phyloP scores from a whole-genome alignment of 2,797 vertebrate species.

The Gallinago stenura region DNA sequence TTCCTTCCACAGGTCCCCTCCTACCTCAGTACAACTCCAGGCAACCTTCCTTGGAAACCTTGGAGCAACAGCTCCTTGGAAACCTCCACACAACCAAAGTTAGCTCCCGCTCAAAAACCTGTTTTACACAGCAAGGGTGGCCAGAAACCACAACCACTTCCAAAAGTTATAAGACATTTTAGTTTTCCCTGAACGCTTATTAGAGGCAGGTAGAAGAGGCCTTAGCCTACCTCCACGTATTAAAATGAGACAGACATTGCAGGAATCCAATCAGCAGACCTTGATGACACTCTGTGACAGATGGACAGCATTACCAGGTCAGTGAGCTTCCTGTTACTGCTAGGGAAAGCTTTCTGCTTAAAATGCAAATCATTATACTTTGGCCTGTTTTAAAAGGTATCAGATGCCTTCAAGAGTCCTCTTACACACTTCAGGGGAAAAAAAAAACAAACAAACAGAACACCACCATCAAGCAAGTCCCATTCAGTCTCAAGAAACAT shows the following conservation, averaged over 20 bases:
- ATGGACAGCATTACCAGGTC: conserved; percentile 64
- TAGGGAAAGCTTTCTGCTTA: conserved; percentile 46
- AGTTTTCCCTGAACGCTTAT: background rate
- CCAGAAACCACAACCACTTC: background rate
- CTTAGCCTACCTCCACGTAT: conserved; percentile 28
- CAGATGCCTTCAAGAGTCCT: conserved; percentile 22
- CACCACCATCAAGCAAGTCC: background rate
- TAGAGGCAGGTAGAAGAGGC: conserved; percentile 34
- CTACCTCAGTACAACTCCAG: background rate
- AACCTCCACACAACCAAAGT: background rate
- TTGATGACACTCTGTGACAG: conserved; percentile 59
- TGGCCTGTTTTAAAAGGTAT: conserved; percentile 34
- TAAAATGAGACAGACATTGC: conserved; percentile 58
- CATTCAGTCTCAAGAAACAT: conserved; percentile 58
- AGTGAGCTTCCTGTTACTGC: conserved; percentile 58
- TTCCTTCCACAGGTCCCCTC: background rate
- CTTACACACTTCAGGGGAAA: background rate
- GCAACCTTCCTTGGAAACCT: conserved; percentile 33
- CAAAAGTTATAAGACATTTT: background rate
- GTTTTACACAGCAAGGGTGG: background rate
- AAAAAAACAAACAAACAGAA: background rate
- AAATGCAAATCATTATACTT: background rate
- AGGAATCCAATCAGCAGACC: conserved; percentile 60
- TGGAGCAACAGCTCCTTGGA: background rate
- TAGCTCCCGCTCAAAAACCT: background rate